Percentiles rank a stretch among this genome's conserved stretches.
Evolutionary conservation across 2,797 vertebrate genomes (phyloP).

Genomic region (Hemibagrus guttatus): DNA sequence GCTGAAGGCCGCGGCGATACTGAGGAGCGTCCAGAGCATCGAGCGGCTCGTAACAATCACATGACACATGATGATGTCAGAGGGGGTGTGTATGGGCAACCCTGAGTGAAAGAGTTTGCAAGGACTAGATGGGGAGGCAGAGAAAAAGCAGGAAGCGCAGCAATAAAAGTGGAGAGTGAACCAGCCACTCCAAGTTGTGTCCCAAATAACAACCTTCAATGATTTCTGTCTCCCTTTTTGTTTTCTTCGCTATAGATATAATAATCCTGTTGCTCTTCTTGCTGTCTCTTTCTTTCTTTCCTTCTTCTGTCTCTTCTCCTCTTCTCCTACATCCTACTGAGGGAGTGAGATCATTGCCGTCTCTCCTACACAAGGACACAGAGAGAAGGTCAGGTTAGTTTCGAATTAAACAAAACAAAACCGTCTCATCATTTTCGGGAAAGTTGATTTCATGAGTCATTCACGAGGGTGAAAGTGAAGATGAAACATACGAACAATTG

Average conservation of each 20-base stretch:
- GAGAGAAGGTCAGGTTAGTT: neutral
- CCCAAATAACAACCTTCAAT: constrained; percentile 15
- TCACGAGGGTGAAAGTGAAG: neutral
- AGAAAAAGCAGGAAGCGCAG: neutral
- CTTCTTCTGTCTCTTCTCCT: constrained; percentile 13
- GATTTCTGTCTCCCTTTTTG: constrained; percentile 1
- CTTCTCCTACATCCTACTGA: constrained; percentile 47
- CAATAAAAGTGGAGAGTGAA: neutral
- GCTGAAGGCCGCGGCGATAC: constrained; percentile 91
- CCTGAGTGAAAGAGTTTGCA: neutral
- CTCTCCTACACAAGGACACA: constrained; percentile 28
- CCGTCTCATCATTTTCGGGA: neutral
- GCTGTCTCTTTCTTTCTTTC: neutral
- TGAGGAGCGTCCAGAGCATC: constrained; percentile 98
- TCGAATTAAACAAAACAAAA: constrained; percentile 9
- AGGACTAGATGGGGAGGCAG: neutral
- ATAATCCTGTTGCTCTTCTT: neutral
- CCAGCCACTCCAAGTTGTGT: constrained; percentile 23
- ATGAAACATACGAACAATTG: neutral
- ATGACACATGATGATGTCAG: constrained; percentile 90
- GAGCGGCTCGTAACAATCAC: constrained; percentile 99
- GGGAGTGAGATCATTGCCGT: constrained; percentile 9
- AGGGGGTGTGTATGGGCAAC: neutral
- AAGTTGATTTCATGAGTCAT: neutral
- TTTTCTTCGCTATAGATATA: neutral